Percentiles rank a stretch among this genome's conserved stretches.
These are phyloP conservation scores for Seladonia tumulorum DNA, from an alignment of 2,888 invertebrate species.

Conservation along the genomic window DNA sequence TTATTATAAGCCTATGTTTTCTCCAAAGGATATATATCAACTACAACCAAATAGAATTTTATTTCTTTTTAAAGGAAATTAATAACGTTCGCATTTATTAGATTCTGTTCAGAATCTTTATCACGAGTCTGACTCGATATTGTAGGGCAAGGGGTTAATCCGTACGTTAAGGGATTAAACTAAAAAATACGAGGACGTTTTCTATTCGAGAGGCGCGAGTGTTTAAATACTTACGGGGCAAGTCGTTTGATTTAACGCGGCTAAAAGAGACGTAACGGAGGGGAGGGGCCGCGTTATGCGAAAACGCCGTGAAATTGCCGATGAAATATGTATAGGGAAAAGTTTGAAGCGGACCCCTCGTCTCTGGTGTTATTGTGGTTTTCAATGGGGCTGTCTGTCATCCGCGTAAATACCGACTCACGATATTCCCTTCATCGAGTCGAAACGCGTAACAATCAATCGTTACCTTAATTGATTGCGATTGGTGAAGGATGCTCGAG, in stretches of 20 bases:
- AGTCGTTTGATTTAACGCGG: conserved; percentile 4
- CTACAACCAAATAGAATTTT: too few species aligned
- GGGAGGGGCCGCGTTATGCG: not conserved
- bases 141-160: too few species aligned
- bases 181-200: not conserved
- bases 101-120: too few species aligned
- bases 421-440: conserved; percentile 73
- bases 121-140: too few species aligned
- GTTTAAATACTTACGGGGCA: conserved; percentile 7
- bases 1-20: too few species aligned
- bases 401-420: conserved; percentile 66
- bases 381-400: conserved; percentile 58
- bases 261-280: not conserved
- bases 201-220: not conserved
- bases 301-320: conserved; percentile 19
- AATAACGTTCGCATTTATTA: too few species aligned
- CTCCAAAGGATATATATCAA: too few species aligned
- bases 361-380: conserved; percentile 48
- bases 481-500: conserved; percentile 72
- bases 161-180: too few species aligned
- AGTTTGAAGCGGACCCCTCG: conserved; percentile 41
- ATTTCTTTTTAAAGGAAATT: too few species aligned
- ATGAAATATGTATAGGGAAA: conserved; percentile 30
- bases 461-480: conserved; percentile 83
- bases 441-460: conserved; percentile 78